phyloP scores from a whole-genome alignment of 2,797 vertebrate species.

The Pristis pectinata region DNA sequence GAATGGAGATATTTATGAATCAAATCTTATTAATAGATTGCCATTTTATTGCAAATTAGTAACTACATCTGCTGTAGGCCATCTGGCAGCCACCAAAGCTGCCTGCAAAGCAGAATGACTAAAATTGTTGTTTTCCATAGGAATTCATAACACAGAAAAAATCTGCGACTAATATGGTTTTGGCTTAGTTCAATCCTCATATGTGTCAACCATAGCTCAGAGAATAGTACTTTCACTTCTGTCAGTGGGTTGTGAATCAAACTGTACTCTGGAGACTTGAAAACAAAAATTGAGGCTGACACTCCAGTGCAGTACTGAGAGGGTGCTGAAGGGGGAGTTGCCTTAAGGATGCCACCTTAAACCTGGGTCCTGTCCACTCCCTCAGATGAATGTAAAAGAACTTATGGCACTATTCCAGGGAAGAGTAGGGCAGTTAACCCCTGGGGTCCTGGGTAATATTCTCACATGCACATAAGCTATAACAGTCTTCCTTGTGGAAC shows the following conservation, averaged over 20 bases:
- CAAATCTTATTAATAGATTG: not conserved
- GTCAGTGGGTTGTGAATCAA: not conserved
- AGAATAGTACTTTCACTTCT: too few relatives aligned
- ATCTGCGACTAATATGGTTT: too few relatives aligned
- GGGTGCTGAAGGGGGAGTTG: not conserved
- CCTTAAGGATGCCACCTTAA: not conserved
- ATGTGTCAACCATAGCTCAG: not conserved
- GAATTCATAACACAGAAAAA: not conserved
- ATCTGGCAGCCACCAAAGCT: not conserved
- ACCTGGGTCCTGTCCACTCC: not conserved
- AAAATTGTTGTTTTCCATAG: not conserved
- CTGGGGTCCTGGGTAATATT: not conserved
- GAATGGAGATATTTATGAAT: conserved; percentile 52
- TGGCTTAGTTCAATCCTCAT: not conserved
- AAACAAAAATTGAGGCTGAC: not conserved
- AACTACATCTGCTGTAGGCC: not conserved
- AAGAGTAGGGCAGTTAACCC: not conserved
- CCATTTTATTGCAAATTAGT: not conserved
- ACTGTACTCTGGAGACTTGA: not conserved
- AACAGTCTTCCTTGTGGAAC: too few relatives aligned
- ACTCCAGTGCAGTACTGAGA: not conserved
- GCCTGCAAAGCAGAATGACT: not conserved
- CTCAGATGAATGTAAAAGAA: not conserved
- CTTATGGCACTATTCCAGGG: not conserved
- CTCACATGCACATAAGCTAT: too few relatives aligned